Conservation (phyloP, 2,113 vertebrate species). For the Aegotheles bennettii region DNA sequence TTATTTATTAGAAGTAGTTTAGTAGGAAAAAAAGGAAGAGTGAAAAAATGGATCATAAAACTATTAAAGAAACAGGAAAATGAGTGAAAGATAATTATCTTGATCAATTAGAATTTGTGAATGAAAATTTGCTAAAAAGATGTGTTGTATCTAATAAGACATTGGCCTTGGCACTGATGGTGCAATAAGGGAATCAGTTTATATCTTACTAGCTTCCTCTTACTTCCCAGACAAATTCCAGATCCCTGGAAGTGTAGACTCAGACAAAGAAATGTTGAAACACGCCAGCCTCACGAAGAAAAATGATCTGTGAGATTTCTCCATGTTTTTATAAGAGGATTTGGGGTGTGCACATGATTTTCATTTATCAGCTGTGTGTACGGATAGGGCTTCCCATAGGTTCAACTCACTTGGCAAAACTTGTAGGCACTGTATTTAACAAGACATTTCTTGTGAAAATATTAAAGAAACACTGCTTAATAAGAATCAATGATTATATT, state of each 20-base stretch:
- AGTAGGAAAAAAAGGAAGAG: fast-evolving
- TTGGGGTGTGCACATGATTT: neutral
- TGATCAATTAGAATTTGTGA: neutral
- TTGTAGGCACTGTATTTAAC: neutral
- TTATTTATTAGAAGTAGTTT: neutral
- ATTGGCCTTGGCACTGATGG: neutral
- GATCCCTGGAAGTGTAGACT: neutral
- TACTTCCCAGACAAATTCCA: neutral
- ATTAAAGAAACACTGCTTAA: neutral
- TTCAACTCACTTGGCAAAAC: neutral
- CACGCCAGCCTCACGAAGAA: neutral
- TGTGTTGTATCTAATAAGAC: neutral
- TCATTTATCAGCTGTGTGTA: neutral
- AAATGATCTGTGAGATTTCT: neutral
- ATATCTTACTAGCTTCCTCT: neutral
- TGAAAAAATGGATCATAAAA: neutral
- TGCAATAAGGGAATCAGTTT: neutral
- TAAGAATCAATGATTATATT: neutral
- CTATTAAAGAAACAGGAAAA: neutral
- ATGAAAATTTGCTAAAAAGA: neutral
- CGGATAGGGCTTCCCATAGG: neutral
- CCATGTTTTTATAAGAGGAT: neutral
- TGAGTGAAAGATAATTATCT: neutral
- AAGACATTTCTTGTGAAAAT: neutral
- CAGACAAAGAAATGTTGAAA: neutral